Evolutionary conservation across 2,797 vertebrate genomes (phyloP).

Genomic region (Siniperca undulata): DNA sequence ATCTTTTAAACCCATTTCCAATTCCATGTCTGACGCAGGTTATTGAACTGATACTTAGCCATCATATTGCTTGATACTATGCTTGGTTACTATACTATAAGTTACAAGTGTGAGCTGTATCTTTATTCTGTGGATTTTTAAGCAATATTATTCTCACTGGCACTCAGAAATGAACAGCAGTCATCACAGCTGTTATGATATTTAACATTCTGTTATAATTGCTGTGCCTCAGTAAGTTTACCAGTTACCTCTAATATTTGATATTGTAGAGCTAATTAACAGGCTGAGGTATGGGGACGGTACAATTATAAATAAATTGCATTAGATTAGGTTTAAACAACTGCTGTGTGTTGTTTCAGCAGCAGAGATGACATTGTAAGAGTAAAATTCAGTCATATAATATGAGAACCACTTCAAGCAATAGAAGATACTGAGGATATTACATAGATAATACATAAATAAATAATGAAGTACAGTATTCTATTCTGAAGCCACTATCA

Average conservation of each 20-base stretch:
- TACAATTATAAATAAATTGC: conserved; percentile 28
- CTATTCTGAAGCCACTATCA: neutral
- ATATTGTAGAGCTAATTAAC: conserved; percentile 39
- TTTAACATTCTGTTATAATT: conserved; percentile 38
- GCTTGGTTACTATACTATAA: neutral
- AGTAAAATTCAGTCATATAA: neutral
- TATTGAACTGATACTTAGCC: neutral
- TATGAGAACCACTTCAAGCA: conserved; percentile 8
- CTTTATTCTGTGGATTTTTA: conserved; percentile 1
- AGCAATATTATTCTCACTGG: neutral
- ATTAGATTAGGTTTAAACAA: conserved; percentile 36
- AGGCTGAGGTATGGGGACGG: conserved; percentile 30
- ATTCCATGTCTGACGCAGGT: neutral
- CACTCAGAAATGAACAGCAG: conserved; percentile 32
- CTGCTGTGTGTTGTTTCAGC: neutral
- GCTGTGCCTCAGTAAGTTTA: conserved; percentile 37
- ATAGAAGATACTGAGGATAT: neutral
- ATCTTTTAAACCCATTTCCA: conserved; percentile 17
- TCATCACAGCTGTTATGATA: conserved; percentile 41
- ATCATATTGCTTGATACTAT: neutral
- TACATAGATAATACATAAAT: neutral
- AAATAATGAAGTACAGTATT: neutral
- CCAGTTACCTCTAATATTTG: conserved; percentile 41
- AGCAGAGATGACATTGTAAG: conserved; percentile 21
- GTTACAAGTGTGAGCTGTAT: neutral